phyloP scores from a whole-genome alignment of 2,113 vertebrate species.

The Sisor rabdophorus region DNA sequence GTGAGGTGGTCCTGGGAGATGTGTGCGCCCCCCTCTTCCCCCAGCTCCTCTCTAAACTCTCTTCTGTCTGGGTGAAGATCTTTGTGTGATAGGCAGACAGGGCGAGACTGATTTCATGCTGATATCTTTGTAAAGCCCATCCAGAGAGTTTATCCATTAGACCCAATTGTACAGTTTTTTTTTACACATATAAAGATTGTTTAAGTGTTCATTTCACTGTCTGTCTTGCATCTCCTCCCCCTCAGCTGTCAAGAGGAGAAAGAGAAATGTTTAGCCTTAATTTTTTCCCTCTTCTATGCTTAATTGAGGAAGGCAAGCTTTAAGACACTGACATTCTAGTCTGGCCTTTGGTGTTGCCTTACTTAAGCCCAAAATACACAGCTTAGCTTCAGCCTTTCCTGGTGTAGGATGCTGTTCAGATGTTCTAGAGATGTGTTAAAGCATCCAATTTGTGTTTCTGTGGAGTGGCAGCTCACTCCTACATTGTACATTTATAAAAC shows the following conservation, averaged over 20 bases:
- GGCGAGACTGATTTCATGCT: not conserved
- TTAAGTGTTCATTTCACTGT: conserved; percentile 32
- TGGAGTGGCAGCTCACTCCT: not conserved
- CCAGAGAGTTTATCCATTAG: not conserved
- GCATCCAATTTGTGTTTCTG: not conserved
- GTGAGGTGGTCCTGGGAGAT: not conserved
- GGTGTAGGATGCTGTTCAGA: conserved; percentile 8
- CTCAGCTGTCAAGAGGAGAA: conserved; percentile 8
- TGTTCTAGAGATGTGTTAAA: not conserved
- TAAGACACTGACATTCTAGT: conserved; percentile 40
- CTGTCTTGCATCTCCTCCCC: conserved; percentile 27
- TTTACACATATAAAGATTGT: not conserved
- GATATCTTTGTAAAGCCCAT: conserved; percentile 10
- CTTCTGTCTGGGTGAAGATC: conserved; percentile 31
- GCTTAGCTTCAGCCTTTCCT: conserved; percentile 12
- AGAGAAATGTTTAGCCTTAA: conserved; percentile 36
- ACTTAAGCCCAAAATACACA: conserved; percentile 35
- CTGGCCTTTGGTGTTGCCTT: conserved; percentile 31
- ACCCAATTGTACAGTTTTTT: conserved; percentile 23
- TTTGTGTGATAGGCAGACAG: conserved; percentile 20
- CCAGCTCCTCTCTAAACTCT: conserved; percentile 9
- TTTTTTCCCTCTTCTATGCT: conserved; percentile 1
- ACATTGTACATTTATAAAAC: not conserved
- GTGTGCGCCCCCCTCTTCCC: not conserved
- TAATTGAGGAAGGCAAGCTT: conserved; percentile 37